These are phyloP conservation scores for Micromesistius poutassou DNA, from an alignment of 2,797 vertebrate species.

Conservation along the genomic window DNA sequence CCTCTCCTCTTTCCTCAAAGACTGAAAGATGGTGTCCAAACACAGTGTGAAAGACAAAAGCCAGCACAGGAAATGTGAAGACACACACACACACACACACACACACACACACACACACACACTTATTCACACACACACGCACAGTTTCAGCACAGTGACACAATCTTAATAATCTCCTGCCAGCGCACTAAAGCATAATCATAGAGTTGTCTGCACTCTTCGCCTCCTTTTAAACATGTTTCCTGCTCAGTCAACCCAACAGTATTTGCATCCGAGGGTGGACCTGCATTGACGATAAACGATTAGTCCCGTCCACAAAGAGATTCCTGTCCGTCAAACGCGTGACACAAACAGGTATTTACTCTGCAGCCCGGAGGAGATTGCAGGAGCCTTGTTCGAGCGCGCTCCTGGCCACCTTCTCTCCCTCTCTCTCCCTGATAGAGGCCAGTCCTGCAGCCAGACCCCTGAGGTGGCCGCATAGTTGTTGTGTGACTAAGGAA, in stretches of 20 bases:
- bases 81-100: slow-evolving; percentile 42
- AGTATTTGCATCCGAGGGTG: neutral
- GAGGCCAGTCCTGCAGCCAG: slow-evolving; percentile 51
- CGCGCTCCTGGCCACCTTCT: neutral
- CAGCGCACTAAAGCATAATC: neutral
- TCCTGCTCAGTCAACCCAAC: too few species aligned
- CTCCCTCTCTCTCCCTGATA: slow-evolving; percentile 41
- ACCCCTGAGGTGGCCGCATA: slow-evolving; percentile 80
- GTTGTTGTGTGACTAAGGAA: slow-evolving; percentile 93
- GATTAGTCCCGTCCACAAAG: neutral
- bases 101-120: slow-evolving; percentile 35
- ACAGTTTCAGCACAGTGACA: slow-evolving; percentile 36
- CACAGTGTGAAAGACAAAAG: slow-evolving; percentile 36
- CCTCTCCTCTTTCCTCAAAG: slow-evolving; percentile 10
- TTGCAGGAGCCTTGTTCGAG: neutral
- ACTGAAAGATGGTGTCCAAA: slow-evolving; percentile 42
- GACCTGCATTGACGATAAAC: neutral
- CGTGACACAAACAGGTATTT: neutral
- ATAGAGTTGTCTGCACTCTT: neutral
- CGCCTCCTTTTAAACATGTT: too few species aligned
- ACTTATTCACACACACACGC: slow-evolving; percentile 41
- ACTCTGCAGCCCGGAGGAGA: neutral
- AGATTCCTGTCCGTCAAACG: neutral
- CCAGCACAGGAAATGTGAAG: slow-evolving; percentile 49
- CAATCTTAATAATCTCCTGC: slow-evolving; percentile 24